Conservation (phyloP, 2,888 invertebrate species). For the Yponomeuta cagnagella region DNA sequence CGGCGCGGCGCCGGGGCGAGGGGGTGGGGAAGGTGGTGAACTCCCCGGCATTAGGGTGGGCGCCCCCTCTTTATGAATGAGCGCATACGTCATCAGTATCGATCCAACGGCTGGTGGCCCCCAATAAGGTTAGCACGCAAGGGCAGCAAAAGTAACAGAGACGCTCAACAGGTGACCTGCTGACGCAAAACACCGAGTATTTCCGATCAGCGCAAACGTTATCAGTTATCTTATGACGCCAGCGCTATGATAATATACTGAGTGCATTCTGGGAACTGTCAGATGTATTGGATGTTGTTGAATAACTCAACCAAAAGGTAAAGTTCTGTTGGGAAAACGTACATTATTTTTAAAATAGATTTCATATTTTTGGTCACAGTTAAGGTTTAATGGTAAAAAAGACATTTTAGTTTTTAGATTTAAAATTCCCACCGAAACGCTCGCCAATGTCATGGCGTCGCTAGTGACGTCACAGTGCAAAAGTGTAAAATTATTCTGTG, state of each 20-base stretch:
- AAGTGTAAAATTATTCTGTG: too few species aligned
- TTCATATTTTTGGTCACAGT: too few species aligned
- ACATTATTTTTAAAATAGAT: too few species aligned
- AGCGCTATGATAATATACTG: slow-evolving; percentile 25
- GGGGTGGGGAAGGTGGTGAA: slow-evolving; percentile 21
- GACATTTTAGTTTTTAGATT: too few species aligned
- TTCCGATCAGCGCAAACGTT: slow-evolving; percentile 39
- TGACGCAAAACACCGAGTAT: slow-evolving; percentile 50
- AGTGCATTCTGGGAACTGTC: neutral
- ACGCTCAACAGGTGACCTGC: slow-evolving; percentile 61
- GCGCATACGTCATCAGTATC: slow-evolving; percentile 69
- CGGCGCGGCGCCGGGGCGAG: slow-evolving; percentile 15
- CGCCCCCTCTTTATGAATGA: slow-evolving; percentile 68
- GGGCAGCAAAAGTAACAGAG: slow-evolving; percentile 41
- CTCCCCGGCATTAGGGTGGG: slow-evolving; percentile 30
- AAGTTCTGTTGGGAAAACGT: too few species aligned
- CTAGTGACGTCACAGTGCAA: too few species aligned
- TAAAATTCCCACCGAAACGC: too few species aligned
- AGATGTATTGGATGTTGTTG: too few species aligned
- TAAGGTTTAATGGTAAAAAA: too few species aligned
- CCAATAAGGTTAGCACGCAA: slow-evolving; percentile 60
- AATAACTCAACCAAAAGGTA: too few species aligned
- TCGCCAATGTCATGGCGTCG: too few species aligned
- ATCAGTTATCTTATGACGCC: slow-evolving; percentile 49
- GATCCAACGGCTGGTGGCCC: slow-evolving; percentile 43